Conservation (phyloP, 2,888 invertebrate genomes). For the Prosopocoilus inquinatus region DNA sequence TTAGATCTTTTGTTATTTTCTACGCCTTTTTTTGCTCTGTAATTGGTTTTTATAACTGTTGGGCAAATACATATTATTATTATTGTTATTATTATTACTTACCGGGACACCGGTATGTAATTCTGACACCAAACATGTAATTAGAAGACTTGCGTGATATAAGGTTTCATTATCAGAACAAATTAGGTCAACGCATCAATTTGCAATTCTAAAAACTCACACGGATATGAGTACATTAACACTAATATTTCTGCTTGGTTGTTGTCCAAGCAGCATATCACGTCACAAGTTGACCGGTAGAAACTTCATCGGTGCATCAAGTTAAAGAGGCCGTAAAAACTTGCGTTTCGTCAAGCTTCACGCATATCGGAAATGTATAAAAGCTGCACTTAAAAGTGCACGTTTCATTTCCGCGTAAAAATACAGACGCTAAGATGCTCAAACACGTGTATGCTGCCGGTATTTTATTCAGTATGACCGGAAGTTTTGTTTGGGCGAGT, state of each 20-base stretch:
- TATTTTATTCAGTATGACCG: not conserved
- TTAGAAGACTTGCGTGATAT: not conserved
- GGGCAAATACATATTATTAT: too few species aligned
- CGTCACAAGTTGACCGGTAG: too few species aligned
- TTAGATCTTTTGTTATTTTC: too few species aligned
- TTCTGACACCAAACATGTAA: not conserved
- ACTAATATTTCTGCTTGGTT: not conserved
- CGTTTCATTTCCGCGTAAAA: not conserved
- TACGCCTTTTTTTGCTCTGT: too few species aligned
- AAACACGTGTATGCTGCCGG: not conserved
- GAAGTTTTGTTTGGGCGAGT: not conserved
- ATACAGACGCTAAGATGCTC: not conserved
- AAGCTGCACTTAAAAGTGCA: constrained; percentile 2
- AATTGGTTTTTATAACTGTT: too few species aligned
- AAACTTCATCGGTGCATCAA: not conserved
- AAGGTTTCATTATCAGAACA: not conserved
- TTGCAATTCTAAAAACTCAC: not conserved
- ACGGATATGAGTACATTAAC: constrained; percentile 1
- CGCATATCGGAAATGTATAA: constrained; percentile 17
- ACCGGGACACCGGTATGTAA: too few species aligned
- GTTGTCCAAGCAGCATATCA: too few species aligned
- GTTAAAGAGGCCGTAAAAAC: constrained; percentile 16
- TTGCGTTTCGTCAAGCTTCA: constrained; percentile 11
- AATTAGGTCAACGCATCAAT: not conserved
- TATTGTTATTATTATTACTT: too few species aligned